Percentiles rank a stretch among this genome's conserved stretches.
Conservation (phyloP, 2,797 vertebrate species). For the Strix occidentalis region DNA sequence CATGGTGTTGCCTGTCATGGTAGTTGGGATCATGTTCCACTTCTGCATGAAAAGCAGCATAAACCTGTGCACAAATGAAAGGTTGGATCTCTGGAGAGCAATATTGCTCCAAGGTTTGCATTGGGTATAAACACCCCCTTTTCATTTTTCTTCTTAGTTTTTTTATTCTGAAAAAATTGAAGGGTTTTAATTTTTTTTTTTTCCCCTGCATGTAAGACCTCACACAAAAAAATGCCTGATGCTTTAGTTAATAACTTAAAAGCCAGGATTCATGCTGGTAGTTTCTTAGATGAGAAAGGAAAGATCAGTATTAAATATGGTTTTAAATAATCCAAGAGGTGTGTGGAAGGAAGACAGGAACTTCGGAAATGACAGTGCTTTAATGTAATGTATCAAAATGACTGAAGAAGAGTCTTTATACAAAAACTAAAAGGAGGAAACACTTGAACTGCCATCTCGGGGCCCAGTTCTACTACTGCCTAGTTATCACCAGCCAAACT, state of each 20-base stretch:
- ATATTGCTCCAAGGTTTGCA: neutral
- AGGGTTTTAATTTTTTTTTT: neutral
- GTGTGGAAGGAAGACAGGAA: conserved; percentile 15
- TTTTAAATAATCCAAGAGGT: conserved; percentile 20
- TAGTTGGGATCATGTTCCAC: neutral
- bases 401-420: neutral
- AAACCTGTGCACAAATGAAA: neutral
- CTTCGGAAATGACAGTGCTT: neutral
- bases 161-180: neutral
- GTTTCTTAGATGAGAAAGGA: neutral
- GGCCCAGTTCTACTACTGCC: neutral
- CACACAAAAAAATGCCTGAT: neutral
- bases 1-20: neutral
- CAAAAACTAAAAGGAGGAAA: neutral
- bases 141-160: neutral
- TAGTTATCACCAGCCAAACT: neutral
- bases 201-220: neutral
- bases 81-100: neutral
- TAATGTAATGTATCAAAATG: neutral
- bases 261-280: neutral
- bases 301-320: neutral
- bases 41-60: neutral
- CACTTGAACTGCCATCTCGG: neutral
- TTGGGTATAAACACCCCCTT: neutral
- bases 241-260: conserved; percentile 10